Evolutionary conservation across 2,797 vertebrate species (phyloP).

Genomic region (Geotrypetes seraphini): DNA sequence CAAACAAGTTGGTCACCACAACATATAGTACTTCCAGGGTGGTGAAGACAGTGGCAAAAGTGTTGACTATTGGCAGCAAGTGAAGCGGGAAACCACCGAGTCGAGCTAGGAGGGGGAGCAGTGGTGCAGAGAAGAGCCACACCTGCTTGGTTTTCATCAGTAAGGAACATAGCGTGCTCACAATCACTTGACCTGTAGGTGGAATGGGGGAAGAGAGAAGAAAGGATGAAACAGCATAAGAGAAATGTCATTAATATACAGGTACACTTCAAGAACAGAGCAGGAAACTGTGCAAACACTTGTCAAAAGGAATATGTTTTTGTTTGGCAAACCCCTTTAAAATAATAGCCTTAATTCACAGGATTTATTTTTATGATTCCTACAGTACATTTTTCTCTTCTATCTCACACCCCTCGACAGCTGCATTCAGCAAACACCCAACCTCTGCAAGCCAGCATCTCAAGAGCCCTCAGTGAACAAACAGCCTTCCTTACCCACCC

Average conservation of each 20-base stretch:
- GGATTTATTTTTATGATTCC: too few relatives aligned
- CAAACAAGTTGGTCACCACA: conserved; percentile 52
- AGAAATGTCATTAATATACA: not conserved
- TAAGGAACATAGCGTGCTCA: conserved; percentile 65
- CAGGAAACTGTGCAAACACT: too few relatives aligned
- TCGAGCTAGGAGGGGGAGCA: conserved; percentile 65
- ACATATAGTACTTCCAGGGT: conserved; percentile 38
- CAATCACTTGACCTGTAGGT: conserved; percentile 73
- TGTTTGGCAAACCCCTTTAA: too few relatives aligned
- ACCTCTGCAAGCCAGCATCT: too few relatives aligned
- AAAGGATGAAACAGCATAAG: not conserved
- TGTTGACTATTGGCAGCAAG: conserved; percentile 39
- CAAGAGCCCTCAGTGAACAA: too few relatives aligned
- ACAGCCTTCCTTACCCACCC: too few relatives aligned
- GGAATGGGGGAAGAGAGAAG: not conserved
- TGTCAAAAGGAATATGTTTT: too few relatives aligned
- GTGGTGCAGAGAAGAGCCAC: conserved; percentile 66
- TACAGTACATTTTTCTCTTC: too few relatives aligned
- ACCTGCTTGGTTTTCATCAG: conserved; percentile 65
- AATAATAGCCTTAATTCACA: too few relatives aligned
- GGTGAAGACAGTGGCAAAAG: conserved; percentile 51
- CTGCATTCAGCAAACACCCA: too few relatives aligned
- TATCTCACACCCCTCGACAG: too few relatives aligned
- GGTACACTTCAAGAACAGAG: too few relatives aligned
- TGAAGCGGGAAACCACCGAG: conserved; percentile 43